These are phyloP conservation scores for Amphiura filiformis DNA, from an alignment of 35 echinoderm and acorn worm species.

Conservation along the genomic window DNA sequence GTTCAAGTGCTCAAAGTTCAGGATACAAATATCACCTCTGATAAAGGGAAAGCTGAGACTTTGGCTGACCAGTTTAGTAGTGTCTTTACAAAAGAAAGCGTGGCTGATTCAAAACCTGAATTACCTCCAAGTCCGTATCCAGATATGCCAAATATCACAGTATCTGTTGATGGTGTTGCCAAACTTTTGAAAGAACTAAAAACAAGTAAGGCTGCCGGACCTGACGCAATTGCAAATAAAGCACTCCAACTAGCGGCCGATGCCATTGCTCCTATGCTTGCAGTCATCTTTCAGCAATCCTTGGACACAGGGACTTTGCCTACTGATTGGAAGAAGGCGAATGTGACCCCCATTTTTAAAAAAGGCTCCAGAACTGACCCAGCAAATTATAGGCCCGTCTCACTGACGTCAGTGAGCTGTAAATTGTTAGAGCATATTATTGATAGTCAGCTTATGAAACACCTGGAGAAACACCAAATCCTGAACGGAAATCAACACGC, in stretches of 20 bases:
- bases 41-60: slow-evolving; percentile 30
- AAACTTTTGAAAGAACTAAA: background rate
- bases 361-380: slow-evolving; percentile 40
- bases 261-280: slow-evolving; percentile 37
- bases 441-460: slow-evolving; percentile 24
- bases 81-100: background rate
- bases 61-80: slow-evolving; percentile 16
- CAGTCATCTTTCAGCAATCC: slow-evolving; percentile 31
- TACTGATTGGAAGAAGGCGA: slow-evolving; percentile 35
- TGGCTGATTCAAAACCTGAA: background rate
- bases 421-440: slow-evolving; percentile 47
- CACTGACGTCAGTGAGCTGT: slow-evolving; percentile 27
- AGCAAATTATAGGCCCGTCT: slow-evolving; percentile 39
- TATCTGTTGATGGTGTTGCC: background rate
- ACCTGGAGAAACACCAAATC: slow-evolving; percentile 10
- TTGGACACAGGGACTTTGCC: slow-evolving; percentile 10
- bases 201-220: slow-evolving; percentile 31
- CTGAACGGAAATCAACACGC: slow-evolving; percentile 28
- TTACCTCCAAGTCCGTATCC: background rate
- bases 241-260: slow-evolving; percentile 26
- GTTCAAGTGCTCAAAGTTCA: slow-evolving; percentile 12
- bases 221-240: slow-evolving; percentile 19
- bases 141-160: background rate
- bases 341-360: slow-evolving; percentile 34
- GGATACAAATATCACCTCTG: background rate